Evolutionary conservation across 92 coral and sea anemone species (phyloP), one percentile per base, ranked within the genome.

Genomic region (Pocillopora grandis): DNA sequence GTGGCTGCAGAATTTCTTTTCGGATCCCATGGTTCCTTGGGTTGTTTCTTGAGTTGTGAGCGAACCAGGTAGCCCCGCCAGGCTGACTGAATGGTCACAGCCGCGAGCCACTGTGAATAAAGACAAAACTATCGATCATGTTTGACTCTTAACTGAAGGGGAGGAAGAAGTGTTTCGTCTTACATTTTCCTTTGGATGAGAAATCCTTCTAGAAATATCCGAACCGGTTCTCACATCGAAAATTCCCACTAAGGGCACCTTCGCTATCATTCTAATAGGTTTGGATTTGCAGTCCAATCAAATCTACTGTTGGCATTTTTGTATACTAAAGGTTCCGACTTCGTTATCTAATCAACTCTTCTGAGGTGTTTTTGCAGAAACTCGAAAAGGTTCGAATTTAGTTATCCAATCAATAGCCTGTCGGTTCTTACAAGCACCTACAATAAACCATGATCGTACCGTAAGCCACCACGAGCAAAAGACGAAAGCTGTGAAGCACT

Each of bases 1-100:
- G 92, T 94, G 66, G 98, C 98, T 12, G 98, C 97, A 14, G 90
- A 91, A 71, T 86, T 93, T 66, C 94, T 89, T 10, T 78, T 77
- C 58, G 80, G 85, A 66, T 90, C 87, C 94, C 93, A 88, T 42
- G 82, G 81, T 69, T 84, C 88, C 31, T 5, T 83, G 18, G 86
- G 79, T n/a, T 85, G 86, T 35, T 71, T 76, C 20, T 56, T 84
- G 58, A 83, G 56, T 19, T 76, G 90, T 11, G 93, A 84, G 23
- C 98, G 92, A 55, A 71, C 92, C 49, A 57, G n/a, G 92, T 91
- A 58, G 13, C 98, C 98, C 48, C 98, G 88, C 98, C 98, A 94
- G 10, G 88, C 84, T 60, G 95, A 78, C 80, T 94, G 98, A 6
- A 94, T 94, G 3, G 89, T 81, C 11, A 94, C 98, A 17, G 95